phyloP scores from a whole-genome alignment of 2,888 invertebrate species.

The Calliopum simillimum region DNA sequence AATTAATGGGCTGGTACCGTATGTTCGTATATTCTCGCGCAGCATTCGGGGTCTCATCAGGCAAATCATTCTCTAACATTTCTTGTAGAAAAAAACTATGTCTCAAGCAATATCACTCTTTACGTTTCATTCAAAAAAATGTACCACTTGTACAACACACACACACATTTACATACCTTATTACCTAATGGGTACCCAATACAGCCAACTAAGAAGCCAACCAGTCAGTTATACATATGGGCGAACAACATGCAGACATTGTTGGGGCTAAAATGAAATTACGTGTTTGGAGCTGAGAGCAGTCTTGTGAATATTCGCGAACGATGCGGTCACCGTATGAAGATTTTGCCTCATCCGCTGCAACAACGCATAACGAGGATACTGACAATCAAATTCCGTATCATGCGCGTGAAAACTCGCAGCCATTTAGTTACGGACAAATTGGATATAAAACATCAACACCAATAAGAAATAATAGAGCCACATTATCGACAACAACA shows the following conservation, averaged over 20 bases:
- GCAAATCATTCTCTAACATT: too few species aligned
- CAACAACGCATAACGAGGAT: conserved; percentile 50
- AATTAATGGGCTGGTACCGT: too few species aligned
- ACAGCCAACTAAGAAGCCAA: background rate
- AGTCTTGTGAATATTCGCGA: conserved; percentile 67
- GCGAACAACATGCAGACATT: conserved; percentile 17
- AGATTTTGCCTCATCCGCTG: conserved; percentile 53
- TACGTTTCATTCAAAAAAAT: too few species aligned
- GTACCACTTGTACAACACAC: too few species aligned
- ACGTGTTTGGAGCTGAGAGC: conserved; percentile 46
- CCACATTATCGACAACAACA: conserved; percentile 51
- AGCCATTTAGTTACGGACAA: conserved; percentile 90
- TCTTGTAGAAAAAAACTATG: too few species aligned
- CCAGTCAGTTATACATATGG: conserved; percentile 8
- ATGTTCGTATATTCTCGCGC: too few species aligned
- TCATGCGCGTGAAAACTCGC: conserved; percentile 89
- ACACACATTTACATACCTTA: too few species aligned
- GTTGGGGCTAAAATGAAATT: conserved; percentile 42
- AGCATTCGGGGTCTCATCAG: too few species aligned
- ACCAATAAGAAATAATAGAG: conserved; percentile 46
- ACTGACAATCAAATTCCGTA: conserved; percentile 76
- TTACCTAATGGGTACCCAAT: too few species aligned
- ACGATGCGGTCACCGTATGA: conserved; percentile 66
- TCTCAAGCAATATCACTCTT: too few species aligned
- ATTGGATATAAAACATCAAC: conserved; percentile 66